Evolutionary conservation across 2,888 invertebrate genomes (phyloP).

Genomic region (Eupithecia exiguata): DNA sequence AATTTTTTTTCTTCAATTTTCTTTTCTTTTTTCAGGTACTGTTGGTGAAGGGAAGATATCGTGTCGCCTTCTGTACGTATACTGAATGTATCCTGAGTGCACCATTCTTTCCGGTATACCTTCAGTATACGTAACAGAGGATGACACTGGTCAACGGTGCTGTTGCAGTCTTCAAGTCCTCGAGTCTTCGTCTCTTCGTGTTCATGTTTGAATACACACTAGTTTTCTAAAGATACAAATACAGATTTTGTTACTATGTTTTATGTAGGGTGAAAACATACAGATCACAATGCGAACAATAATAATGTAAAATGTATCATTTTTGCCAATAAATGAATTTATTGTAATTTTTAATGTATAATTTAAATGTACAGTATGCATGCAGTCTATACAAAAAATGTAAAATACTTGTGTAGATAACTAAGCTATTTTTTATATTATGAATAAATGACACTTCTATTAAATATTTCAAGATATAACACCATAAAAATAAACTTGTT

Average conservation of each 20-base stretch:
- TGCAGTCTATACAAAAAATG: not conserved
- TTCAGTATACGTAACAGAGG: slow-evolving; percentile 99
- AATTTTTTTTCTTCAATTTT: slow-evolving; percentile 34
- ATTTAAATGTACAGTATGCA: not conserved
- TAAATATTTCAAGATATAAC: not conserved
- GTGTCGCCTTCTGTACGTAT: slow-evolving; percentile 98
- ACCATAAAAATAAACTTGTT: not conserved
- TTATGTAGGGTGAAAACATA: too few species aligned
- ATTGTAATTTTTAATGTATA: not conserved
- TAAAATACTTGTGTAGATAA: not conserved
- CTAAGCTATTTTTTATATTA: not conserved
- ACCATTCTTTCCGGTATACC: slow-evolving; percentile 98
- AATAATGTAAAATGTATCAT: too few species aligned
- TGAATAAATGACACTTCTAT: not conserved
- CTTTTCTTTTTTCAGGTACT: slow-evolving; percentile 53
- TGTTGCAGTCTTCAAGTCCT: slow-evolving; percentile 48
- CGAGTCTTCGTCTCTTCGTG: slow-evolving; percentile 41
- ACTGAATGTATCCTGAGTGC: slow-evolving; percentile 99
- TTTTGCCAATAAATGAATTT: too few species aligned
- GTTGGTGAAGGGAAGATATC: slow-evolving; percentile 70
- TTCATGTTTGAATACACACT: slow-evolving; percentile 27
- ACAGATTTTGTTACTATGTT: not conserved
- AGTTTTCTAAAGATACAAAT: not conserved
- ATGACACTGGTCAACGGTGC: slow-evolving; percentile 89
- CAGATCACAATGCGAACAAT: too few species aligned